phyloP scores from a whole-genome alignment of 1,140 invertebrate genomes.

The Microplitis mediator region DNA sequence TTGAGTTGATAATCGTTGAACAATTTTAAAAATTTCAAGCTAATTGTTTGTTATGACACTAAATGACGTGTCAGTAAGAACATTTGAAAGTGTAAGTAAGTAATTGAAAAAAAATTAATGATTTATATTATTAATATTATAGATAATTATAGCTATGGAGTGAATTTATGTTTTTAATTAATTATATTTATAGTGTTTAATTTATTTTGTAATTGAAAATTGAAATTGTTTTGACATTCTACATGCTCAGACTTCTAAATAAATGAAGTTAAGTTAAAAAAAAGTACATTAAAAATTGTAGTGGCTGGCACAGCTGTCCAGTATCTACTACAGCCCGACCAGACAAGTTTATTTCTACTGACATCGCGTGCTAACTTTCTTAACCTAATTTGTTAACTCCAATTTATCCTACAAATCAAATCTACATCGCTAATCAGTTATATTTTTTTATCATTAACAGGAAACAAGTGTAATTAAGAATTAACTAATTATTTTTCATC shows the following conservation, averaged over 20 bases:
- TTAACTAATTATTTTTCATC: not conserved
- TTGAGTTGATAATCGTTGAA: too few relatives aligned
- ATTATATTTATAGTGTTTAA: too few relatives aligned
- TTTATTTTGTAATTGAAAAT: too few relatives aligned
- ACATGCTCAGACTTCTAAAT: not conserved
- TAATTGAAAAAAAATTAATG: too few relatives aligned
- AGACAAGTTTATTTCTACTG: slow-evolving; percentile 26
- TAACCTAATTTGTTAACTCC: not conserved
- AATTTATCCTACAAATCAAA: slow-evolving; percentile 7
- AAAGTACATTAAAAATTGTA: not conserved
- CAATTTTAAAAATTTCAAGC: too few relatives aligned
- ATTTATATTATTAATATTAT: too few relatives aligned
- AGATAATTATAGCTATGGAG: too few relatives aligned
- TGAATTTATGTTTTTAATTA: too few relatives aligned
- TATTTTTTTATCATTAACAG: not conserved
- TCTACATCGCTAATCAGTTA: not conserved
- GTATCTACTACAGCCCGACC: not conserved
- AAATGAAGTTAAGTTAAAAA: not conserved
- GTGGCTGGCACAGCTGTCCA: not conserved
- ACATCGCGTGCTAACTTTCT: slow-evolving; percentile 22
- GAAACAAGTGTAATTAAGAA: not conserved
- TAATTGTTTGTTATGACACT: too few relatives aligned
- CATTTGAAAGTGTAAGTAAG: too few relatives aligned
- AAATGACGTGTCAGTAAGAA: too few relatives aligned
- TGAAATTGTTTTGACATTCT: too few relatives aligned